Base-by-base conservation (phyloP, 2,888 invertebrate species). In the Druceiella hillmani region DNA sequence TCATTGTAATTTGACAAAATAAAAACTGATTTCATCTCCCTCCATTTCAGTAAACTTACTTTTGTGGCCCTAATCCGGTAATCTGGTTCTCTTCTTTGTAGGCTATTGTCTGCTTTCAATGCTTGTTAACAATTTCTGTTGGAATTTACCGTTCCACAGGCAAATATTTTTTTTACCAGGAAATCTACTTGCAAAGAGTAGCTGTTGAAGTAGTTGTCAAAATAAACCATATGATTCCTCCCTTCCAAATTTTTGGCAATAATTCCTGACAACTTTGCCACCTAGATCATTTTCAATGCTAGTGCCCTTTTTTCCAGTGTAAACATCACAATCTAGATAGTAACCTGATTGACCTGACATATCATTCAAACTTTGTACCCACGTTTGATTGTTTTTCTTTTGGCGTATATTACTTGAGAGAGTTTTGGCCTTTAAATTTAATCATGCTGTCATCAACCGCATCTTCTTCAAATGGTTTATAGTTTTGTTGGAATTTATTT, bases 181-280 rank as follows among this genome's bases (percentile, higher is more conserved):
- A 44, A 25, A 33, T 44, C 25, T 7, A 41, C 38, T 33, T 44
- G 44, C 28, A 44, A 33, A 10, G 31, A 13, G 13, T 40, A 41
- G 33, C 40, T 41, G 26, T 44, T 44, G 36, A 44, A 44, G 17
- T 38, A 44, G 10, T 41, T 44, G 32, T 44, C 40, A 29, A 44
- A 44, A 38, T 40, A 40, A 4, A 43, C 32, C 22, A 26, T 33
- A 30, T 41, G 30, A 16, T 41, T 33, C 26, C 34, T 41, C 4
- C 10, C 17, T 33, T 33, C 24, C 17, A 41, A 15, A 11, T 15
- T 10, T 17, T 17, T 33, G 20, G 26, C 41, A 41, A 17, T 33
- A 43, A 15, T 38, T 36, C 27, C 20, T 36, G 16, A 43, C 39
- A 33, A 43, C 34, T 24, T 30, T 36, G 17, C 39, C 39, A n/a